Evolutionary conservation across 1,140 invertebrate genomes (phyloP), one percentile per base, ranked within the genome.

Genomic region (Triops longicaudatus): DNA sequence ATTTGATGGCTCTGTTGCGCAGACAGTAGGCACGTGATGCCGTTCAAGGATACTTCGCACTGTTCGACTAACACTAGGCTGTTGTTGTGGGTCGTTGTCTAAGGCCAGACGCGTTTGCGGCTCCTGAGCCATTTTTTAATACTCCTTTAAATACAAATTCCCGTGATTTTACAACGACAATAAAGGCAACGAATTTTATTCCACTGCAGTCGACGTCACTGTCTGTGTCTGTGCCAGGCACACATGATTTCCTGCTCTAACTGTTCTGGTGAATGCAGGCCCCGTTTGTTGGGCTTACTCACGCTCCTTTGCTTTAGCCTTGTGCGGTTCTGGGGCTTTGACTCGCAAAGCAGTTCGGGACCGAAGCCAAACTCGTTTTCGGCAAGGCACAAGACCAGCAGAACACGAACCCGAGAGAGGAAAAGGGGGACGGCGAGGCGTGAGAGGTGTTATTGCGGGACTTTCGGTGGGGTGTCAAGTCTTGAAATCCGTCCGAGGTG

Each of bases 161-260:
- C 50, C 14, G 9, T n/a, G 50, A 63, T n/a, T 63, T 10, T 22
- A n/a, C n/a, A 22, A 63, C 17, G 10, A 63, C 10, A 63, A 22
- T 63, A 6, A n/a, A 63, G 22, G 17, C 5, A 17, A 63, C 50
- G 50, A 37, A 1, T 22, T 63, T 63, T 63, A 63, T 17, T 63
- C 50, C 50, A 63, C 50, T 63, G 50, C 50, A 63, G 50, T 63
- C 50, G 10, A 22, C 50, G 50, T 63, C 50, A 63, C 50, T 63
- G 50, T 63, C 50, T 22, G 17, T 63, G 50, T 63, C 50, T 63
- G 50, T 63, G 50, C 50, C 50, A 63, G 50, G 50, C 50, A 63
- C 50, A 63, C 50, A 63, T 63, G 50, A 63, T 63, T 63, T 63
- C 50, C 50, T 63, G 50, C 50, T 63, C 50, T 63, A 63, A 63